phyloP scores from a whole-genome alignment of 2,797 vertebrate genomes.

The Rhinella marina region DNA sequence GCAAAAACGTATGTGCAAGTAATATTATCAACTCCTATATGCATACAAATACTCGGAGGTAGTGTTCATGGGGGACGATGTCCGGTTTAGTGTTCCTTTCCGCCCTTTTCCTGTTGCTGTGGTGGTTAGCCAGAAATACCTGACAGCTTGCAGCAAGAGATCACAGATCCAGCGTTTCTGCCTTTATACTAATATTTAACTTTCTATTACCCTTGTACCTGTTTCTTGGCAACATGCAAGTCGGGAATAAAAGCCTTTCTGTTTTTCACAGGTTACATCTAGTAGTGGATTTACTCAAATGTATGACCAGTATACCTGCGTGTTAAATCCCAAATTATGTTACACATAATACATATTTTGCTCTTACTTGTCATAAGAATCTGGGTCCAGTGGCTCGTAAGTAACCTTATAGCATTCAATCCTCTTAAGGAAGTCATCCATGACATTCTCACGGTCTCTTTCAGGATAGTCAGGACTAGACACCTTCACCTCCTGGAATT shows the following conservation, averaged over 20 bases:
- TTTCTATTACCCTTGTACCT: conserved; percentile 17
- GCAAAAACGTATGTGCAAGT: no score
- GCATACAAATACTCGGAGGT: not conserved
- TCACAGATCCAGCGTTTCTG: not conserved
- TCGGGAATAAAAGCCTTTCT: not conserved
- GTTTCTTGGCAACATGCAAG: conserved; percentile 2
- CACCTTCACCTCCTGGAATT: conserved; percentile 91
- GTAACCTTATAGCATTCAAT: conserved; percentile 98
- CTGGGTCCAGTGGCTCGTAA: conserved; percentile 91
- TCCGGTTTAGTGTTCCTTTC: not conserved
- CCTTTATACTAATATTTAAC: conserved; percentile 15
- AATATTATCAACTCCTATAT: not conserved
- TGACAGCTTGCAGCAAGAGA: not conserved
- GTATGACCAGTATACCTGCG: not conserved
- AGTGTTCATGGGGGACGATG: not conserved
- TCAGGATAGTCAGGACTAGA: conserved; percentile 97
- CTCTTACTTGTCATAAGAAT: conserved; percentile 90
- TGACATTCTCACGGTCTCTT: conserved; percentile 90
- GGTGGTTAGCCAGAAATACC: not conserved
- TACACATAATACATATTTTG: not conserved
- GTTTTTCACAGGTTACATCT: not conserved
- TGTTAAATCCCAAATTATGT: not conserved
- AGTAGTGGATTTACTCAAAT: not conserved
- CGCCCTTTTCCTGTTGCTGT: not conserved
- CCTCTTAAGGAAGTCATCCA: conserved; percentile 97